Conservation (phyloP, 2,888 invertebrate species). For the Ctenicera cuprea region DNA sequence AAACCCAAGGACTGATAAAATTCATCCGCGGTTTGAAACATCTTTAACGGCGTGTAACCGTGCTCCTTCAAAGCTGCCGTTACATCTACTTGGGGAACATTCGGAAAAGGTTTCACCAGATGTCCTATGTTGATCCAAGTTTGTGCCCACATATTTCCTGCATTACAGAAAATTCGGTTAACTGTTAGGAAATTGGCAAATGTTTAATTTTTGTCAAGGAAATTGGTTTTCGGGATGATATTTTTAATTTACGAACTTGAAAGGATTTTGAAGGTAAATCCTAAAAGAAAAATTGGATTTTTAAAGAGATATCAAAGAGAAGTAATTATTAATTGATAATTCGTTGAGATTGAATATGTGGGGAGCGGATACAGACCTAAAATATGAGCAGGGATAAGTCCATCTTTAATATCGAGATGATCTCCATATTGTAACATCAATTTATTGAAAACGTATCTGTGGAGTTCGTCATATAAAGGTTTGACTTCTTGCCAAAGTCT, state of each 20-base stretch:
- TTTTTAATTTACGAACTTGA: slow-evolving; percentile 2
- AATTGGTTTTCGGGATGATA: background rate
- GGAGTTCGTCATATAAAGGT: slow-evolving; percentile 78
- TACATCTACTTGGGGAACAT: slow-evolving; percentile 72
- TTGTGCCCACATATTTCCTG: slow-evolving; percentile 81
- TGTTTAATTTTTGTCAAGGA: background rate
- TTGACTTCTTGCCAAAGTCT: slow-evolving; percentile 76
- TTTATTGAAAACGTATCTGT: slow-evolving; percentile 78
- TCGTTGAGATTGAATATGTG: background rate
- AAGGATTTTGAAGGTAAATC: background rate
- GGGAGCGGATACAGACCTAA: slow-evolving; percentile 73
- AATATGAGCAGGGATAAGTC: slow-evolving; percentile 81
- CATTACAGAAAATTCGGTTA: background rate
- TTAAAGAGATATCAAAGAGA: background rate
- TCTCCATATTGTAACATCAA: slow-evolving; percentile 74
- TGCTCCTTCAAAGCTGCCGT: slow-evolving; percentile 73
- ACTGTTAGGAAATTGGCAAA: background rate
- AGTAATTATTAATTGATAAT: background rate
- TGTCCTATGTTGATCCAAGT: slow-evolving; percentile 75
- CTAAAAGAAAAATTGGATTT: background rate
- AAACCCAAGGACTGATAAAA: slow-evolving; percentile 71
- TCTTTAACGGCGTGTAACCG: slow-evolving; percentile 70
- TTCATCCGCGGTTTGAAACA: slow-evolving; percentile 76
- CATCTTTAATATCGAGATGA: slow-evolving; percentile 71
- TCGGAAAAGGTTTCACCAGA: slow-evolving; percentile 73